Evolutionary conservation across 1,140 invertebrate genomes (phyloP), one percentile per base, ranked within the genome.

Genomic region (Eriosoma lanigerum): DNA sequence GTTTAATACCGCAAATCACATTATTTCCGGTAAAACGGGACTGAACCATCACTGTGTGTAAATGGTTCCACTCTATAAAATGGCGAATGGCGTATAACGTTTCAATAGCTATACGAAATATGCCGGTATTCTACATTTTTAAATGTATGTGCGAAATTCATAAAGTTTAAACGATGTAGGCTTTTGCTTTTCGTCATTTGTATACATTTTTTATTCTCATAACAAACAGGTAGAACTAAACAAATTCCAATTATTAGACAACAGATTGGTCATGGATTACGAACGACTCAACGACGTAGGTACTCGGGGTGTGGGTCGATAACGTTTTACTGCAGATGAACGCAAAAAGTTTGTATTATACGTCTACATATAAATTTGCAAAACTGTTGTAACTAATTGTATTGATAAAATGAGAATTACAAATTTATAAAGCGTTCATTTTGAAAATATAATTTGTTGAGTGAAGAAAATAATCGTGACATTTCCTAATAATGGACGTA

Each of bases 31-130:
- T 78, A 78, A 78, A 78, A 78, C 75, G 75, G 75, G 60, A 13
- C 56, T 26, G 75, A 60, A 78, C 75, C 75, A 78, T 78, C 38
- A 29, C 32, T 48, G 72, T 58, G 72, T 48, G 72, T 78, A 78
- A 78, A 78, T 56, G 75, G 75, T 78, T 78, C 75, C 75, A 78
- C 38, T 78, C 75, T 78, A 78, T 60, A 78, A 78, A 78, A 76
- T 76, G 73, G 73, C 73, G 15, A 78, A 62, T 46, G 48, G 26
- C 52, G 10, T 48, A 68, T 66, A 46, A 44, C 21, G n/a, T 64
- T 64, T 68, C 64, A 46, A 68, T 68, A 68, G 38, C 15, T 38
- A 46, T 46, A 68, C 12, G n/a, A 13, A 48, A 48, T 48, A 48
- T 48, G n/a, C 32, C 10, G 9, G 19, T 66, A 5, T 66, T 44